Evolutionary conservation across 2,113 vertebrate species (phyloP), one percentile per base, ranked within the genome.

Genomic region (Tachysurus vachellii): DNA sequence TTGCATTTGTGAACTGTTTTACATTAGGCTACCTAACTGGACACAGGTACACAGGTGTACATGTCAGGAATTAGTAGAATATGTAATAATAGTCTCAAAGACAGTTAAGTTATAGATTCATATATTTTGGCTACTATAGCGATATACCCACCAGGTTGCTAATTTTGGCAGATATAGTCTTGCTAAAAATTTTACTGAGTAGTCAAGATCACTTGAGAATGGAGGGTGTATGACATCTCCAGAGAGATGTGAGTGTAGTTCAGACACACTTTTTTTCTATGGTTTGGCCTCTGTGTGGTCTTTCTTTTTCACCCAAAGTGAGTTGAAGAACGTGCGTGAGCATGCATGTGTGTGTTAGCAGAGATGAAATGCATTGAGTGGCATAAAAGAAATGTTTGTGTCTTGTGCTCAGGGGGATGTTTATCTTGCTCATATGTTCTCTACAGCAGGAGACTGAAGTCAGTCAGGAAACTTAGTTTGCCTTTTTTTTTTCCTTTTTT

Each of bases 381-480:
- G 64, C 82, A 86, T 85, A 17, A 85, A 88, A 88, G 56, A 8
- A 56, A 50, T 59, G 26, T 85, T 85, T 83, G 79, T 73, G 21
- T 82, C 36, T 83, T 42, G 77, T 44, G 17, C 56, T 66, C 57
- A 66, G 47, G 61, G 28, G 80, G 81, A 82, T 66, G 31, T 56
- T 75, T 66, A 62, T 56, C 71, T 66, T 54, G 47, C 26, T 56
- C 47, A 87, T 64, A 71, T 26, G 0, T 70, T 53, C 53, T 66
- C 23, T 57, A 62, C 28, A 71, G 71, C 53, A 36, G 62, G 26
- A 81, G 64, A 70, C 62, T 23, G 42, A 80, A 75, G 80, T 86
- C 57, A 80, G 12, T 68, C 82, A 66, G 44, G 11, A 68, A 87
- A 84, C 73, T 84, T 50, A 19, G 57, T 80, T 85, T 57, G n/a